Evolutionary conservation across 1,140 invertebrate species (phyloP), one percentile per base, ranked within the genome.

Genomic region (Aphaenogaster rudis): DNA sequence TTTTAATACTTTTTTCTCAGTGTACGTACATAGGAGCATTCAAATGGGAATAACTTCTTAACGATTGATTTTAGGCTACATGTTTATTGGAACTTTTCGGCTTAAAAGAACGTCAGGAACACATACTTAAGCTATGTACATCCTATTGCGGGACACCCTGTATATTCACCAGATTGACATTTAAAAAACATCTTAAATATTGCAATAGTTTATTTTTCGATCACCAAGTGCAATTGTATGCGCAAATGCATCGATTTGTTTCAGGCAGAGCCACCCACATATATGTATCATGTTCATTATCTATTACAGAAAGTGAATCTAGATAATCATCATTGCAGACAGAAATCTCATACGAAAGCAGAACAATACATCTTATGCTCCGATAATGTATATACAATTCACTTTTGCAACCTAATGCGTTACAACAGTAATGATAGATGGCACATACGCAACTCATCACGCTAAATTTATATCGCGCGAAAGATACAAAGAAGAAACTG

Each of bases 381-480:
- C 11, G 45, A 21, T 66, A 50, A 64, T n/a, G 45, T 48, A 36
- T 50, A 36, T n/a, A 48, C 15, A 21, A 54, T 1, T 36, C 5
- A 48, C 13, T 79, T 79, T 64, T 64, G 57, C 7, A 36, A 79
- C 6, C 11, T 28, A 39, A 48, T 61, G 15, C 21, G 59, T 28
- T 33, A 28, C 42, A 78, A 63, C 28, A 17, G 59, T 45, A 54
- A 59, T 28, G 28, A 28, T 54, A 21, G 11, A 76, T 61, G 15
- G 21, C 74, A 63, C 42, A 48, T 63, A 28, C 21, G 76, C 76
- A 64, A 78, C 76, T 78, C 39, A 48, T 45, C 13, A 13, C 15
- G 45, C 61, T 67, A 66, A 80, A 80, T 80, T 80, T 80, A 67
- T 67, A 67, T 67, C 48, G 17, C n/a, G 6, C 33, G 45, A 66